Evolutionary conservation across 2,888 invertebrate genomes (phyloP).

Genomic region (Tolmerus cingulatus): DNA sequence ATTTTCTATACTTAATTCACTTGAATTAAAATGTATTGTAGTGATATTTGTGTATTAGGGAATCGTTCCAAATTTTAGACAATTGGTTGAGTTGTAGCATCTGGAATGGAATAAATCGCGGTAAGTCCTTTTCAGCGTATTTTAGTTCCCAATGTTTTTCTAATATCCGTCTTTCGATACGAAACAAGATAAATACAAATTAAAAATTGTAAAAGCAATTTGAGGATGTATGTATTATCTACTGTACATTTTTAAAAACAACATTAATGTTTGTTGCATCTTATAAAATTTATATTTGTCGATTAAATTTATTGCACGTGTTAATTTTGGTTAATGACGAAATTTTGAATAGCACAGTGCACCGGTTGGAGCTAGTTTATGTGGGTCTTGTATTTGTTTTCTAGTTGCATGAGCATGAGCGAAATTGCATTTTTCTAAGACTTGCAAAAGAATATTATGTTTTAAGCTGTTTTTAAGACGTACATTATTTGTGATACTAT

Average conservation of each 20-base stretch:
- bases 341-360: not conserved
- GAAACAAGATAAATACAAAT: not conserved
- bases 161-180: not conserved
- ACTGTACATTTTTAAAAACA: not conserved
- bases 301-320: not conserved
- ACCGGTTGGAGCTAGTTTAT: not conserved
- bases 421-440: not conserved
- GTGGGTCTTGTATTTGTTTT: not conserved
- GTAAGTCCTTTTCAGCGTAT: not conserved
- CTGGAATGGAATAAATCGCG: not conserved
- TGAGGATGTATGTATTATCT: not conserved
- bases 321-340: not conserved
- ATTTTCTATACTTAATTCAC: not conserved
- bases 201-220: not conserved
- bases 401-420: not conserved
- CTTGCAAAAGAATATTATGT: not conserved
- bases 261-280: not conserved
- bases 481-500: not conserved
- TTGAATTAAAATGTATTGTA: not conserved
- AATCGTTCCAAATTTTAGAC: not conserved
- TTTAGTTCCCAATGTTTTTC: not conserved
- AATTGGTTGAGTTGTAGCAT: not conserved
- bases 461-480: not conserved
- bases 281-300: not conserved
- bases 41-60: not conserved